Evolutionary conservation across 2,113 vertebrate species (phyloP).

Genomic region (Amphiprion ocellaris): DNA sequence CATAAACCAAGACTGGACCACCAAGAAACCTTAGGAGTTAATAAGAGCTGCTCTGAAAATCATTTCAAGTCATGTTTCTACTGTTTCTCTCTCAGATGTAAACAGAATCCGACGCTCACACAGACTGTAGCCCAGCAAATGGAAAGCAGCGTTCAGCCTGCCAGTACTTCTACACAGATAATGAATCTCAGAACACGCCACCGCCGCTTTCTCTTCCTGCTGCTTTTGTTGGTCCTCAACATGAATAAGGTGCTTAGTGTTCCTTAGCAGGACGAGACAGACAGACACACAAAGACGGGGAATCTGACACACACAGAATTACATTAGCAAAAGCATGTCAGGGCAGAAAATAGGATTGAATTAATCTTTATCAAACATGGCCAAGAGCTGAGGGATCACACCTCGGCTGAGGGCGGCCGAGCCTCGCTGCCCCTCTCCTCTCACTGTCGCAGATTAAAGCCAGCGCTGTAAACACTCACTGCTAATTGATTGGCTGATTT

Average conservation of each 20-base stretch:
- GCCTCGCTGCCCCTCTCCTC: slow-evolving; percentile 41
- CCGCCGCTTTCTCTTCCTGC: slow-evolving; percentile 76
- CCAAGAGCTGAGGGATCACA: slow-evolving; percentile 73
- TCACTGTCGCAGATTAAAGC: slow-evolving; percentile 21
- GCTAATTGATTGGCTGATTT: slow-evolving; percentile 24
- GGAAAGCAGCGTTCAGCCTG: slow-evolving; percentile 39
- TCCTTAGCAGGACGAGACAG: slow-evolving; percentile 53
- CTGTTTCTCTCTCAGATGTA: not conserved
- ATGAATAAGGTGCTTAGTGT: slow-evolving; percentile 83
- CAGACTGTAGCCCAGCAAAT: slow-evolving; percentile 15
- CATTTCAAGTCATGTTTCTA: not conserved
- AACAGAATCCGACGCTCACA: not conserved
- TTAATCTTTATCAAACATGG: slow-evolving; percentile 88
- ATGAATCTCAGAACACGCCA: slow-evolving; percentile 85
- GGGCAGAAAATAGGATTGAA: slow-evolving; percentile 86
- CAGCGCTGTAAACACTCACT: not conserved
- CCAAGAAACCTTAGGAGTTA: not conserved
- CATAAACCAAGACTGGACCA: not conserved
- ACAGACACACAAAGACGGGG: slow-evolving; percentile 44
- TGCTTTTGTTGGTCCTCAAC: slow-evolving; percentile 81
- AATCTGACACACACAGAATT: slow-evolving; percentile 73
- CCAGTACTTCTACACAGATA: slow-evolving; percentile 78
- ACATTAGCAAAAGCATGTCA: slow-evolving; percentile 87
- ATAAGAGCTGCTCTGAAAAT: not conserved
- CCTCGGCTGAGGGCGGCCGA: slow-evolving; percentile 40